Evolutionary conservation across 1,140 invertebrate species (phyloP).

Genomic region (Nasonia vitripennis): DNA sequence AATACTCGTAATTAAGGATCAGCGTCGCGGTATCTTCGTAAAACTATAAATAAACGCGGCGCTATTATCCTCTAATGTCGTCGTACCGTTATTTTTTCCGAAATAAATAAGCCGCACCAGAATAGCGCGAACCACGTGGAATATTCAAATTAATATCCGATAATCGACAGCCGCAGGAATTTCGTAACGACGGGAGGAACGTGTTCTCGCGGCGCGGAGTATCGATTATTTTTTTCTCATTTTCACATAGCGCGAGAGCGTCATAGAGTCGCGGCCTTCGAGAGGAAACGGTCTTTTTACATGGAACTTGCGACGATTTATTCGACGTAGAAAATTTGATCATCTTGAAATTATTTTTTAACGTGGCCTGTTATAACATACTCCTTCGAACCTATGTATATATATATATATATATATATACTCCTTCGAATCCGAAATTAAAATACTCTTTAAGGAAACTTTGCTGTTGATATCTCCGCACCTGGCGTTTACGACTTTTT

Average conservation of each 20-base stretch:
- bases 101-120: background rate
- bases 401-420: too few relatives aligned
- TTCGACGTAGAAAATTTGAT: constrained; percentile 17
- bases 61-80: background rate
- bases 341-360: background rate
- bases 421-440: background rate
- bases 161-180: constrained; percentile 36
- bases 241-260: constrained; percentile 9
- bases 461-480: too few relatives aligned
- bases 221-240: constrained; percentile 19
- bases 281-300: constrained; percentile 2
- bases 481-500: background rate
- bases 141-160: constrained; percentile 41
- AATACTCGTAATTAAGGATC: too few relatives aligned
- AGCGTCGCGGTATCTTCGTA: background rate
- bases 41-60: too few relatives aligned
- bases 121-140: background rate
- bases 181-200: constrained; percentile 34
- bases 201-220: background rate
- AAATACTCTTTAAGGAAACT: too few relatives aligned
- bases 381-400: background rate
- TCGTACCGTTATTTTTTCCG: constrained; percentile 6
- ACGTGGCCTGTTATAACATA: too few relatives aligned
- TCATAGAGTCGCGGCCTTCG: background rate
- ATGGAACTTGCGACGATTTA: background rate